Evolutionary conservation across 35 echinoderm and acorn worm genomes (phyloP).

Genomic region (Apostichopus parvimensis): DNA sequence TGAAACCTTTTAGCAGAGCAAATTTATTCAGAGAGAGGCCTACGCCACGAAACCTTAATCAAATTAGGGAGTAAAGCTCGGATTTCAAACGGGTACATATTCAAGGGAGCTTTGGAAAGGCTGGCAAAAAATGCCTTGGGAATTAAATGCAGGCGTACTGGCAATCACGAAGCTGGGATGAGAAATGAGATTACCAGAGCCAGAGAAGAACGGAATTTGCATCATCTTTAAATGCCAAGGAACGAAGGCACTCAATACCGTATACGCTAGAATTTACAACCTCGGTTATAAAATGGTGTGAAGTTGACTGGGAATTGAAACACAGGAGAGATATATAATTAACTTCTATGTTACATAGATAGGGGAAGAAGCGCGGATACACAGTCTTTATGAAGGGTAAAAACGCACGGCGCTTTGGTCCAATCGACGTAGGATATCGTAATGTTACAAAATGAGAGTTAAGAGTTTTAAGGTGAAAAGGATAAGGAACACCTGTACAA

Average conservation of each 20-base stretch:
- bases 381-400: no score
- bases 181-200: constrained; percentile 44
- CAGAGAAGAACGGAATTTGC: constrained; percentile 26
- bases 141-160: constrained; percentile 47
- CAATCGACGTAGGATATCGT: no score
- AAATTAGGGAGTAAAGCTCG: constrained; percentile 46
- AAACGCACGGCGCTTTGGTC: no score
- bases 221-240: constrained; percentile 40
- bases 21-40: constrained; percentile 52
- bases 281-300: constrained; percentile 34
- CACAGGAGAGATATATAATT: constrained; percentile 32
- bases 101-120: constrained; percentile 41
- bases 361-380: no score
- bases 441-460: no score
- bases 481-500: no score
- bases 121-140: constrained; percentile 29
- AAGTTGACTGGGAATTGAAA: constrained; percentile 23
- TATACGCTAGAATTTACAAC: constrained; percentile 25
- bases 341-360: not conserved
- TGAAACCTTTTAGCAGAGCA: constrained; percentile 49
- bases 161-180: constrained; percentile 32
- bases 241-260: constrained; percentile 31
- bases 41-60: constrained; percentile 41
- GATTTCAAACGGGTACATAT: constrained; percentile 45
- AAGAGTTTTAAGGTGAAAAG: no score